Evolutionary conservation across 1,140 invertebrate genomes (phyloP).

Genomic region (Spodoptera litura): DNA sequence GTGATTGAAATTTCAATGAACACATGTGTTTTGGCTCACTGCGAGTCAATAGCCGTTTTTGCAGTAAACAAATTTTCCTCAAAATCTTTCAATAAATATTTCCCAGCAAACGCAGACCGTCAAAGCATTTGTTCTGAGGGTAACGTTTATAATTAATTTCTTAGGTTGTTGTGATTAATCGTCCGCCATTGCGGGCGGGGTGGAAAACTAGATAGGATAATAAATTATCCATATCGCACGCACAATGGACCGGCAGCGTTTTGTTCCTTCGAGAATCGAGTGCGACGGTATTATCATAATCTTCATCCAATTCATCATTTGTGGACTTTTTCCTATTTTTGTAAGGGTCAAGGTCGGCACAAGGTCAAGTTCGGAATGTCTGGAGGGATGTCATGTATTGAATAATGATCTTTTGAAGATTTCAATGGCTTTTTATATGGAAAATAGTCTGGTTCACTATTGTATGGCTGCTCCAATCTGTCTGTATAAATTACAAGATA

Average conservation of each 20-base stretch:
- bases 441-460: neutral
- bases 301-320: slow-evolving; percentile 42
- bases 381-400: slow-evolving; percentile 23
- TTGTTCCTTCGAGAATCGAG: slow-evolving; percentile 46
- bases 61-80: neutral
- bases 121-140: slow-evolving; percentile 23
- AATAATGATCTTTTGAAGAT: slow-evolving; percentile 14
- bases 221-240: slow-evolving; percentile 50
- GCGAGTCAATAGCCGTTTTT: too few relatives aligned
- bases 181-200: slow-evolving; percentile 7
- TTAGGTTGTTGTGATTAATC: slow-evolving; percentile 48
- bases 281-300: slow-evolving; percentile 47
- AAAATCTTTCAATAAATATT: neutral
- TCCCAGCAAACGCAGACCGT: neutral
- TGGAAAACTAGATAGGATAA: slow-evolving; percentile 44
- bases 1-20: too few relatives aligned
- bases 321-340: slow-evolving; percentile 37
- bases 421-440: slow-evolving; percentile 3
- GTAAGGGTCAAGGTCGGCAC: slow-evolving; percentile 9
- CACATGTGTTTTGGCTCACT: too few relatives aligned
- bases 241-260: slow-evolving; percentile 43
- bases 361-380: slow-evolving; percentile 37
- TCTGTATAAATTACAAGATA: too few relatives aligned
- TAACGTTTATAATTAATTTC: slow-evolving; percentile 50
- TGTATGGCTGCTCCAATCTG: too few relatives aligned